Conservation (phyloP, 30 jellyfish, hydroid and myxozoan species). For the Pseudorhiza aurosa region DNA sequence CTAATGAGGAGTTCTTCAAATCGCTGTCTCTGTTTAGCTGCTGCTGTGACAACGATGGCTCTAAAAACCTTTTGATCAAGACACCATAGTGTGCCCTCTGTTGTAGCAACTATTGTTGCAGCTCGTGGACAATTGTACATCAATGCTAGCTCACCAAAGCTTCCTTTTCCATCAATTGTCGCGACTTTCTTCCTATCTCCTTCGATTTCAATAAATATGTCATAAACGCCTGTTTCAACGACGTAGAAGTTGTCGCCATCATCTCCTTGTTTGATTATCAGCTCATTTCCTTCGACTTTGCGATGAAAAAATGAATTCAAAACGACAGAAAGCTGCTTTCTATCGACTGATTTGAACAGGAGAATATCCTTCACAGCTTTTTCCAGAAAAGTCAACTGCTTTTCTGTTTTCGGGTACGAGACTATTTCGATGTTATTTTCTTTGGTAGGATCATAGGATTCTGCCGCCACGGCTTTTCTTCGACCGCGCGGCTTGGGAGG, state of each 20-base stretch:
- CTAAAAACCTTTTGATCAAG: slow-evolving; percentile 94
- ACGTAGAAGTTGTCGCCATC: slow-evolving; percentile 98
- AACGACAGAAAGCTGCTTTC: slow-evolving; percentile 73
- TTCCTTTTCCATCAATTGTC: slow-evolving; percentile 85
- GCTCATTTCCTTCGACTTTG: slow-evolving; percentile 65
- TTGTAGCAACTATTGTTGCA: slow-evolving; percentile 91
- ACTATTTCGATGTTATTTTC: slow-evolving; percentile 78
- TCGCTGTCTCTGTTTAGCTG: slow-evolving; percentile 82
- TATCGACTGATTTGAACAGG: slow-evolving; percentile 82
- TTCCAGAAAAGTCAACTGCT: slow-evolving; percentile 78
- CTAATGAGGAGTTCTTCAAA: slow-evolving; percentile 85
- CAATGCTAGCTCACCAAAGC: slow-evolving; percentile 96
- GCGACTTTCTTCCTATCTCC: slow-evolving; percentile 79
- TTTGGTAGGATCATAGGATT: slow-evolving; percentile 93
- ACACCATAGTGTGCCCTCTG: slow-evolving; percentile 95
- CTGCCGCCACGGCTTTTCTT: slow-evolving; percentile 99
- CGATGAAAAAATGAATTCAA: slow-evolving; percentile 88
- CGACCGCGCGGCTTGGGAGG: slow-evolving; percentile 88
- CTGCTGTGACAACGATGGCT: slow-evolving; percentile 85
- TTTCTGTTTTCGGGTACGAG: slow-evolving; percentile 81
- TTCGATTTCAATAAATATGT: slow-evolving; percentile 66
- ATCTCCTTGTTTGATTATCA: slow-evolving; percentile 93
- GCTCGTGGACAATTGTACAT: slow-evolving; percentile 96
- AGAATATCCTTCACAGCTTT: slow-evolving; percentile 85
- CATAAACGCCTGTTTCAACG: slow-evolving; percentile 83